These are phyloP conservation scores for Podarcis lilfordi DNA, from an alignment of 2,797 vertebrate species.

Conservation along the genomic window DNA sequence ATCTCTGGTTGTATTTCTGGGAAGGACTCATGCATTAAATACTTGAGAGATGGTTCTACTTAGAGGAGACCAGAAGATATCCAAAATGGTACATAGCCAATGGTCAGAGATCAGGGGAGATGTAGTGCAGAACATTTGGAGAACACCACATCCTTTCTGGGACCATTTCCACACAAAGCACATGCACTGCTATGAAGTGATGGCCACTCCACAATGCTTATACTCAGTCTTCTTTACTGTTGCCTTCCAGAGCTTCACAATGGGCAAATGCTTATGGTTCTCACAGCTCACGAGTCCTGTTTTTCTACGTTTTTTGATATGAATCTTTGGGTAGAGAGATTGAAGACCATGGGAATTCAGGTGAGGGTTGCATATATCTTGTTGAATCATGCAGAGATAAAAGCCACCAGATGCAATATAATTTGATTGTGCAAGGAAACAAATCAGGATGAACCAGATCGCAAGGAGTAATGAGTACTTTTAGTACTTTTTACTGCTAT, in stretches of 20 bases:
- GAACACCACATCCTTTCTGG: no score
- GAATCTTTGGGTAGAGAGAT: conserved; percentile 67
- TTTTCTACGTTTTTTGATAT: conserved; percentile 63
- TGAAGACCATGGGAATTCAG: conserved; percentile 76
- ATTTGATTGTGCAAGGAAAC: neutral
- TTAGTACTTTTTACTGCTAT: neutral
- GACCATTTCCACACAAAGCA: neutral
- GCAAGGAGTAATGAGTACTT: neutral
- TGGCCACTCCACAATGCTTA: neutral
- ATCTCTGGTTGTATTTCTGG: no score
- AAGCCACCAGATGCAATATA: no score
- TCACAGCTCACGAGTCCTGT: conserved; percentile 69
- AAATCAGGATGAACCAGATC: neutral
- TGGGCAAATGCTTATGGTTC: conserved; percentile 74
- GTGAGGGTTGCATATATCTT: conserved; percentile 54
- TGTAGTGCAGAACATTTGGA: no score
- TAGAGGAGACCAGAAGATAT: no score
- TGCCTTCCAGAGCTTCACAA: conserved; percentile 68
- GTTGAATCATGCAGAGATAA: neutral
- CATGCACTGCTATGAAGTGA: neutral
- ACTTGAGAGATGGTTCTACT: no score
- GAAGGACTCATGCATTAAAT: no score
- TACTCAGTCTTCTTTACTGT: neutral
- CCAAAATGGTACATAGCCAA: no score
- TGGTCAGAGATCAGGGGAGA: no score